Base-by-base conservation (phyloP, 1,140 invertebrate species). In the Leptinotarsa lineolata region DNA sequence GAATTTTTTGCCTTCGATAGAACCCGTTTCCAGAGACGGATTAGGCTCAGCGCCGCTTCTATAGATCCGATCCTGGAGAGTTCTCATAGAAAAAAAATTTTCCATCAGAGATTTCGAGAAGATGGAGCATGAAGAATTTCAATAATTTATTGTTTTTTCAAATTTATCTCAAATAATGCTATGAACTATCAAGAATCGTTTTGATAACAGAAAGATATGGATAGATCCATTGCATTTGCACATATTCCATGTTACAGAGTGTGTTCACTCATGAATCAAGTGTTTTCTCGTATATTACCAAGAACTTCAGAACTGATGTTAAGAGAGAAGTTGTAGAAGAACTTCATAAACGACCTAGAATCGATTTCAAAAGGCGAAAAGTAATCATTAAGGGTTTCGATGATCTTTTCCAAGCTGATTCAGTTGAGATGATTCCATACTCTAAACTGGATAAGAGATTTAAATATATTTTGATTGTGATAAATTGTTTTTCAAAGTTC, bases 401-500 rank as follows among this genome's bases (percentile, higher is more conserved):
- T 39, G 77, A 79, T 68, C 59, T 77, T 61, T 79, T 61, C 60
- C 71, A 79, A 75, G 66, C 61, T 24, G 78, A 80, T 74, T 60
- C 75, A 48, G 70, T 74, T 21, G 78, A 79, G 66, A 71, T 79
- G 70, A 72, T 70, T 12, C 68, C 72, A 18, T 77, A 76, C 67
- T 61, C 74, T 48, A 75, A 68, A 54, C 68, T 76, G 46, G 81
- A 82, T 77, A 72, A 77, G 22, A 77, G 76, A 11, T 74, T 72
- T 66, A 72, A 75, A 65, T 83, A 82, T 65, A 80, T 83, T 18
- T 72, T 83, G 18, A 70, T 74, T 12, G 74, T 80, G 4, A 83
- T 82, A 15, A 76, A 81, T 75, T 73, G 74, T 64, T 82, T 83
- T 76, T 75, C 74, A 12, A 81, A 82, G 70, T 81, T 70, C 68